Evolutionary conservation across 2,888 invertebrate species (phyloP).

Genomic region (Tetropium fuscum): DNA sequence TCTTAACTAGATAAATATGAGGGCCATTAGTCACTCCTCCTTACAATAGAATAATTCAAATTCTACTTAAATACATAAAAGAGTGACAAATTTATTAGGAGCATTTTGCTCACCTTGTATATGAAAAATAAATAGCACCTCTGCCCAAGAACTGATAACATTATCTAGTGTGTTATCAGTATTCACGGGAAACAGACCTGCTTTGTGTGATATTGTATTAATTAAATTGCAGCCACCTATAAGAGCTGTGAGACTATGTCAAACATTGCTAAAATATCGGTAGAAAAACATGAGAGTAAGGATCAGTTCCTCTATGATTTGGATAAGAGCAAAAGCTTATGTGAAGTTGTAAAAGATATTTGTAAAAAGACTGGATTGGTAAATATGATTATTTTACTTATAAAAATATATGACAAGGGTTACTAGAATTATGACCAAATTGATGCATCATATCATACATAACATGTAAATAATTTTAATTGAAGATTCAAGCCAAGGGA

Average conservation of each 20-base stretch:
- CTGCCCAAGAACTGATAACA: conserved; percentile 7
- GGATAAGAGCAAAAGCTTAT: conserved; percentile 48
- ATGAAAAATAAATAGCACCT: conserved; percentile 15
- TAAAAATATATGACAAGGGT: too few relatives aligned
- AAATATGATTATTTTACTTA: conserved; percentile 13
- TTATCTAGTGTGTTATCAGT: conserved; percentile 22
- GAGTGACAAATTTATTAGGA: too few relatives aligned
- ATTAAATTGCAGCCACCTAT: neutral
- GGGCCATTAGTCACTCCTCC: too few relatives aligned
- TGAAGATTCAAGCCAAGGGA: too few relatives aligned
- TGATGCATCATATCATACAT: too few relatives aligned
- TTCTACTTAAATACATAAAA: too few relatives aligned
- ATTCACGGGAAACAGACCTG: neutral
- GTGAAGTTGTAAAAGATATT: conserved; percentile 48
- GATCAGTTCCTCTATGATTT: conserved; percentile 52
- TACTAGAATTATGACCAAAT: too few relatives aligned
- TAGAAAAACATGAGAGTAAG: conserved; percentile 50
- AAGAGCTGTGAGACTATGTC: conserved; percentile 21
- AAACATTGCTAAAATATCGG: conserved; percentile 55
- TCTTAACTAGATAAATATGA: too few relatives aligned
- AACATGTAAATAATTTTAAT: too few relatives aligned
- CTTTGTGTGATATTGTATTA: neutral
- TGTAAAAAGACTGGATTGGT: conserved; percentile 51
- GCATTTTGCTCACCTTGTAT: neutral
- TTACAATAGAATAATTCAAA: neutral